Base-by-base conservation (phyloP, 2,888 invertebrate species). In the Hypsopygia costalis region DNA sequence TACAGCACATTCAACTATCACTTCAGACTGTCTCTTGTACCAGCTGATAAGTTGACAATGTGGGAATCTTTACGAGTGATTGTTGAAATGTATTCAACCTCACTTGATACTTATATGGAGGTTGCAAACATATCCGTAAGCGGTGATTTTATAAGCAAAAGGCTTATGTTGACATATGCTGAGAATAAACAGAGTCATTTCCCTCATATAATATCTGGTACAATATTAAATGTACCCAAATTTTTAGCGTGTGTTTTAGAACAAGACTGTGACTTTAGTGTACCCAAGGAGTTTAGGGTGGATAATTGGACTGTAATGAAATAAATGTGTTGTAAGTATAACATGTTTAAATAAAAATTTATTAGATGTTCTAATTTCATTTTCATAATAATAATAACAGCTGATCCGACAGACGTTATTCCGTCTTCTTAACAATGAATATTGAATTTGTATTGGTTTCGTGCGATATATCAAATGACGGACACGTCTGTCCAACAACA, bases 211-310 rank as follows among this genome's bases (percentile, higher is more conserved):
- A 81, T 96, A 43, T 92, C 93, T 6, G 96, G 96, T 9, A 93
- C 92, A 11, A 76, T 95, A 30, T 64, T 96, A 9, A 93, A 93
- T 74, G 91, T 94, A n/a, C 93, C 94, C 0, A 92, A 91, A 62
- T 70, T 96, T 11, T 79, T 97, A 36, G 95, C 91, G 0, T 94
- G 95, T 62, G 72, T 93, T 36, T 81, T 96, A 37, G 96, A 96
- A 75, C 90, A 92, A 66, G 71, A 89, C 38, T 53, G 62, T 30
- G 57, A 72, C 8, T 86, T 90, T 59, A 29, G 51, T 36, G 41
- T 87, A 8, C 88, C 88, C 1, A 55, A 72, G 11, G 46, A 51
- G 16, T 81, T 81, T 51, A 60, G 45, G 50, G 62, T 76, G 2
- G 62, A 70, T 32, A 76, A 76, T 41, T 86, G 82, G 82, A 44